Conservation (phyloP, 2,797 vertebrate species). For the Sandelia bainsii region DNA sequence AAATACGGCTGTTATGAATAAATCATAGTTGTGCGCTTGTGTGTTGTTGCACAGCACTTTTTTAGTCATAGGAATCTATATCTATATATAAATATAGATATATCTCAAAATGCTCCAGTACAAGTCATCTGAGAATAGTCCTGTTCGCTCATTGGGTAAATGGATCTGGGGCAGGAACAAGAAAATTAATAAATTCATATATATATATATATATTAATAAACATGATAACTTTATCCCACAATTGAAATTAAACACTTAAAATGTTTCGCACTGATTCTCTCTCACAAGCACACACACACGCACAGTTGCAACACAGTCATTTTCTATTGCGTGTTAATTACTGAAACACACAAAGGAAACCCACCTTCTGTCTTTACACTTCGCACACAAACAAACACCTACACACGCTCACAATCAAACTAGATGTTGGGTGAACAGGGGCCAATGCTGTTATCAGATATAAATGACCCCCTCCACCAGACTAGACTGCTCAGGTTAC, state of each 20-base stretch:
- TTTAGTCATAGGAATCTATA: too few species aligned
- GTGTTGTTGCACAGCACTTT: too few species aligned
- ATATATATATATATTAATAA: constrained; percentile 30
- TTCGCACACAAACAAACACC: constrained; percentile 19
- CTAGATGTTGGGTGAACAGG: constrained; percentile 67
- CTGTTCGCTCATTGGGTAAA: too few species aligned
- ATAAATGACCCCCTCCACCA: constrained; percentile 78
- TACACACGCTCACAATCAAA: constrained; percentile 33
- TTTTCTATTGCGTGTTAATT: constrained; percentile 64
- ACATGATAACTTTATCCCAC: constrained; percentile 14
- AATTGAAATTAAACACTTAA: constrained; percentile 29
- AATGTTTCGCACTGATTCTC: constrained; percentile 51
- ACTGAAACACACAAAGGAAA: constrained; percentile 41
- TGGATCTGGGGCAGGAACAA: too few species aligned
- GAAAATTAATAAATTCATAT: too few species aligned
- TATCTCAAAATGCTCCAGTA: too few species aligned
- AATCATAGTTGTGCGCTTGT: too few species aligned
- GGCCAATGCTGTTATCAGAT: constrained; percentile 74
- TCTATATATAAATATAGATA: too few species aligned
- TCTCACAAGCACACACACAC: constrained; percentile 51
- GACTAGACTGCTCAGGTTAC: constrained; percentile 76
- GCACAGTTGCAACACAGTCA: background rate
- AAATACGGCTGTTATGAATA: too few species aligned
- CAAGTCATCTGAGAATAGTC: too few species aligned
- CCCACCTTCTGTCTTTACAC: constrained; percentile 20